Conservation (phyloP, 2,797 vertebrate genomes). For the Tokudaia muenninki region DNA sequence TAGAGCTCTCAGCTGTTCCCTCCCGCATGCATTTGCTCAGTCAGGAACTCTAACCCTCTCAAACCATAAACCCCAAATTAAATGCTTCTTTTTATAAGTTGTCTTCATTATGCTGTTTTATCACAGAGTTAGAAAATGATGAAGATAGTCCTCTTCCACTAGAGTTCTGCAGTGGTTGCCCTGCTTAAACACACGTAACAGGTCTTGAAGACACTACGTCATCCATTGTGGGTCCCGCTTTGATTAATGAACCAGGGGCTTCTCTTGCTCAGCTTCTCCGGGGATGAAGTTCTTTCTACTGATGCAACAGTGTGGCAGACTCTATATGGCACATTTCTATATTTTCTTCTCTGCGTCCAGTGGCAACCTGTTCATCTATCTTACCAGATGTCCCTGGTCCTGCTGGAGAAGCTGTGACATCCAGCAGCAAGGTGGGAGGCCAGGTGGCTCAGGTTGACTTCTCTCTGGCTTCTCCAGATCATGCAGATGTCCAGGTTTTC, state of each 20-base stretch:
- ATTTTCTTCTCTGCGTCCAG: neutral
- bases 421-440: neutral
- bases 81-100: neutral
- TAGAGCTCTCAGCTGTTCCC: neutral
- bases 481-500: accelerated
- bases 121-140: neutral
- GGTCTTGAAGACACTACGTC: neutral
- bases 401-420: neutral
- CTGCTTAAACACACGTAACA: neutral
- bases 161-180: neutral
- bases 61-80: neutral
- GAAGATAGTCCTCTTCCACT: neutral
- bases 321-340: neutral
- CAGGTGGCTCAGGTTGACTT: accelerated
- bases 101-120: neutral
- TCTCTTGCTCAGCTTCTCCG: neutral
- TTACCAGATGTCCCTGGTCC: neutral
- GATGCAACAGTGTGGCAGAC: neutral
- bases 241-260: neutral
- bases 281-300: neutral
- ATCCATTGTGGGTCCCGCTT: too few relatives aligned
- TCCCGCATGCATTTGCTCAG: neutral
- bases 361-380: neutral
- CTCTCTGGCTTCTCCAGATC: accelerated
- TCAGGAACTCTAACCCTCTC: neutral